Evolutionary conservation across 2,113 vertebrate genomes (phyloP), one percentile per base, ranked within the genome.

Genomic region (Tragelaphus imberbis): DNA sequence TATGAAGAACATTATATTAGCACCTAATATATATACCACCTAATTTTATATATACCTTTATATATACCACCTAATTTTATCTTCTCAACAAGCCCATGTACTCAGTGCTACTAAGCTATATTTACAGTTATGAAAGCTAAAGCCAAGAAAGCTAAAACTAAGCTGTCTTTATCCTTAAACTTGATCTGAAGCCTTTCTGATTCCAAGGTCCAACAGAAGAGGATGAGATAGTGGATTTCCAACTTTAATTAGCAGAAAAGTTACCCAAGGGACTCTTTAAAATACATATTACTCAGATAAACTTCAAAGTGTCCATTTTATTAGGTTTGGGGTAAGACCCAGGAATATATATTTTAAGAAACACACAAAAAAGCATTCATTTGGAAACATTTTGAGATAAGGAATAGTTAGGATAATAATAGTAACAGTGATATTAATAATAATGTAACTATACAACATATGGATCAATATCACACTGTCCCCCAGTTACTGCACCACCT

Each of bases 1-100:
- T 65, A 63, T 87, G 65, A 77, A 85, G 30, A 81, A 0, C 7
- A 81, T 11, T 90, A 2, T 95, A 17, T 11, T 95, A n/a, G 16
- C 14, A 85, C 96, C n/a, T n/a, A n/a, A n/a, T 95, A 68, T 68
- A 47, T 84, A 77, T 27, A 56, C 17, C 23, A 40, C 68, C 5
- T 79, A 84, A 84, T 80, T 96, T 94, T 94, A 87, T 85, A n/a
- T n/a, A n/a, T n/a, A n/a, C n/a, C 14, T 88, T 97, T 95, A 68
- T 68, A 47, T 84, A 77, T 27, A 56, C 17, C 23, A 40, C 68
- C 5, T 79, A 84, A 84, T 80, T 96, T 94, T 94, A 87, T 85
- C 59, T 90, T 90, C 44, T 92, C 53, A 59, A 92, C 3, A 84
- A 88, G 12, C 2, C 2, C 71, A n/a, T 21, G 19, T 84, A 75